phyloP scores from a whole-genome alignment of 2,797 vertebrate species.

The Chloroceryle inda region DNA sequence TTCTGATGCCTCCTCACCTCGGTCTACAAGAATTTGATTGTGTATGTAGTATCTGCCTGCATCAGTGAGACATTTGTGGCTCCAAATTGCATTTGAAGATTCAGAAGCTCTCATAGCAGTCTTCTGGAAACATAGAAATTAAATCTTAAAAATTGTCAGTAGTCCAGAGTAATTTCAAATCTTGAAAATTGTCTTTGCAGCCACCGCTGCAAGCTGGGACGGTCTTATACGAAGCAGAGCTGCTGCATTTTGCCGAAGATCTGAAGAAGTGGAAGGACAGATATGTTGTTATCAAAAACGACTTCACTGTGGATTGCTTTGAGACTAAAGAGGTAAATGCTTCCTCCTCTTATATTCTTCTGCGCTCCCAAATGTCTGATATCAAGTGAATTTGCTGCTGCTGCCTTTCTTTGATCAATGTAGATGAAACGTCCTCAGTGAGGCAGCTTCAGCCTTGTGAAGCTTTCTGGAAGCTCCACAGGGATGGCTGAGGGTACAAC shows the following conservation, averaged over 20 bases:
- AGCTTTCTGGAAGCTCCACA: neutral
- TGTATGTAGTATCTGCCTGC: neutral
- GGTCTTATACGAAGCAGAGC: slow-evolving; percentile 85
- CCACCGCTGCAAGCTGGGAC: slow-evolving; percentile 65
- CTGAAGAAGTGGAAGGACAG: slow-evolving; percentile 91
- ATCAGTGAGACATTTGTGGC: neutral
- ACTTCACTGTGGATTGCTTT: slow-evolving; percentile 89
- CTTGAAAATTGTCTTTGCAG: slow-evolving; percentile 70
- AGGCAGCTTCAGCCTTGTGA: neutral
- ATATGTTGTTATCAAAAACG: slow-evolving; percentile 87
- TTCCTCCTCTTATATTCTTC: neutral
- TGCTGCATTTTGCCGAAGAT: slow-evolving; percentile 85
- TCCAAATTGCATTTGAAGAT: neutral
- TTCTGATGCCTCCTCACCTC: neutral
- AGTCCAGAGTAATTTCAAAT: neutral
- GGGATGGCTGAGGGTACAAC: neutral
- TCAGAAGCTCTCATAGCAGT: neutral
- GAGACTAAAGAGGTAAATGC: slow-evolving; percentile 88
- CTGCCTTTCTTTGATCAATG: neutral
- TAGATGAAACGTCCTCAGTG: accelerated
- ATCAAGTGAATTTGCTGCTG: neutral
- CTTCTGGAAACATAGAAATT: neutral
- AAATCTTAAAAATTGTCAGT: neutral
- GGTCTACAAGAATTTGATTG: neutral
- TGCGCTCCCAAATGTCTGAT: accelerated